These are phyloP conservation scores for Caenorhabditis sp. DNA, from an alignment of 2,888 invertebrate species.

Conservation along the genomic window DNA sequence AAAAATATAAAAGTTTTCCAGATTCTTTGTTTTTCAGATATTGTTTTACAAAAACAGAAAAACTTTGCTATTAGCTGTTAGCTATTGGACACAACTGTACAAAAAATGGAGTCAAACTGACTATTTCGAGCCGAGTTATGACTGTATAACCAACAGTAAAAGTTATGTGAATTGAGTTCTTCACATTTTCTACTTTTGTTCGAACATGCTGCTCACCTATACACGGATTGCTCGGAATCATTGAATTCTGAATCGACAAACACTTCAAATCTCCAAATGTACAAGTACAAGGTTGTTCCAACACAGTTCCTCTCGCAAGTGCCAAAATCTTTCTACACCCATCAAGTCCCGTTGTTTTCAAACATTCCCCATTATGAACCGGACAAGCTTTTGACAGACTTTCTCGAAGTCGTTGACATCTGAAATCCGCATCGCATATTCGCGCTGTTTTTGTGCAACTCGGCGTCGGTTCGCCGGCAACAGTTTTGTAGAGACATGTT, in stretches of 20 bases:
- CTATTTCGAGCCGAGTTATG: no score
- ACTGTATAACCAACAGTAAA: no score
- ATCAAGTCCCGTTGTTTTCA: conserved; percentile 1
- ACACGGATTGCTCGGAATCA: conserved; percentile 67
- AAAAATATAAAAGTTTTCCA: no score
- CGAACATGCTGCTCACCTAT: no score
- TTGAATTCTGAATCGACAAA: conserved; percentile 48
- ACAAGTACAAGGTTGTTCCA: conserved; percentile 67
- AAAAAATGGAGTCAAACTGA: no score
- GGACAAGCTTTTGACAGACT: conserved; percentile 36
- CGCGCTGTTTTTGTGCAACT: conserved; percentile 55
- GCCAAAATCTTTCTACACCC: conserved; percentile 5
- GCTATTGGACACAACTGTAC: no score
- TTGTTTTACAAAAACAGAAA: no score
- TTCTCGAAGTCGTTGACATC: conserved; percentile 48
- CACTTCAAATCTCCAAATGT: conserved; percentile 56
- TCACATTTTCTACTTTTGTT: no score
- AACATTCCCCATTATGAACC: conserved; percentile 43
- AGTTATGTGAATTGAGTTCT: no score
- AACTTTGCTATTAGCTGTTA: no score
- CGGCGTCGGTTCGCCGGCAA: conserved; percentile 10
- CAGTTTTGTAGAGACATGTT: conserved; percentile 56
- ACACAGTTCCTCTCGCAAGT: conserved; percentile 51
- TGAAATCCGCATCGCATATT: conserved; percentile 52
- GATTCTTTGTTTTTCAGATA: no score